Conservation (phyloP, 2,113 vertebrate species). For the Pycnonotus jocosus region DNA sequence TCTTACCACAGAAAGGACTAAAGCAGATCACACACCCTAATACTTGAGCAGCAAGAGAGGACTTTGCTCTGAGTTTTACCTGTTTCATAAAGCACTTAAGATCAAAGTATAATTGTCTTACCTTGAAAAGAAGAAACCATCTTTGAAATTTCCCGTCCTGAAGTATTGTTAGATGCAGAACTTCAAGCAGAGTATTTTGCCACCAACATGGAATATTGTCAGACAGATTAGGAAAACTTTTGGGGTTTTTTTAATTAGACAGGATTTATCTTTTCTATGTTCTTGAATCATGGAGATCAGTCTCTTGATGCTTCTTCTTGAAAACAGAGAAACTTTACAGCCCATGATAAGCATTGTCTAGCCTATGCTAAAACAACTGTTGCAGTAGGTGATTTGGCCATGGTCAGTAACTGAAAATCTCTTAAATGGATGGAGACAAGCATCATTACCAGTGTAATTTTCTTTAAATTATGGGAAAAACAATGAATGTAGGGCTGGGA, state of each 20-base stretch:
- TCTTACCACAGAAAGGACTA: neutral
- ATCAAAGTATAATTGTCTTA: neutral
- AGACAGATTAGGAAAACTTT: neutral
- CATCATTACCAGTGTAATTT: neutral
- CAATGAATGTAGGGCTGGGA: neutral
- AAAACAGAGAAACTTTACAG: neutral
- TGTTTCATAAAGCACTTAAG: neutral
- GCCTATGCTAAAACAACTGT: neutral
- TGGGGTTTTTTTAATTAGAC: no score
- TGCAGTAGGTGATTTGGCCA: neutral
- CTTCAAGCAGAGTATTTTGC: neutral
- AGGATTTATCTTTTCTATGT: neutral
- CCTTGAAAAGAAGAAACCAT: neutral
- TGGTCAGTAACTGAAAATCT: neutral
- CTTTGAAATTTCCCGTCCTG: neutral
- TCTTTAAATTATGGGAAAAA: neutral
- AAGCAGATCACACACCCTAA: neutral
- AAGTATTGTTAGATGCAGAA: neutral
- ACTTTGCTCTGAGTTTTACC: neutral
- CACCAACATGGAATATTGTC: neutral
- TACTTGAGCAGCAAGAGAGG: accelerated
- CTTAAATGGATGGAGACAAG: neutral
- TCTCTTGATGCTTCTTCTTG: neutral
- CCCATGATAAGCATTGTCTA: neutral
- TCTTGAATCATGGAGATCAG: neutral